Evolutionary conservation across 2,797 vertebrate genomes (phyloP).

Genomic region (Chiloscyllium punctatum): DNA sequence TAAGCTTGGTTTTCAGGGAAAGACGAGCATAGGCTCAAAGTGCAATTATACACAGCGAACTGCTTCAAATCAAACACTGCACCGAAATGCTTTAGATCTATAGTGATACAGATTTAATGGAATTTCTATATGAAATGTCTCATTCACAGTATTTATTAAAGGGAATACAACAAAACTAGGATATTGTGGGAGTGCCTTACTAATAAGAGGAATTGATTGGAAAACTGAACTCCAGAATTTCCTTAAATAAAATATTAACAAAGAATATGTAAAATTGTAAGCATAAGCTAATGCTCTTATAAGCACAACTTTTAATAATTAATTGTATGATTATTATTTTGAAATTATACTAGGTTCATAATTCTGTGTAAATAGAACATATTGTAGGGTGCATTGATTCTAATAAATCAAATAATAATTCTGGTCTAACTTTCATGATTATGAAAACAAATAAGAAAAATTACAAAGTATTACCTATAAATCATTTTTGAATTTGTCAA

Average conservation of each 20-base stretch:
- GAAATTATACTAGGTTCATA: not conserved
- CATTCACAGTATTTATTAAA: constrained; percentile 76
- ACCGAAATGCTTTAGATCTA: constrained; percentile 77
- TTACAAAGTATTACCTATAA: not conserved
- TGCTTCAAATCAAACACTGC: constrained; percentile 90
- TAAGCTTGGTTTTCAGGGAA: constrained; percentile 99
- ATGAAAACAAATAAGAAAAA: not conserved
- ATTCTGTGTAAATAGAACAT: not conserved
- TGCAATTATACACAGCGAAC: constrained; percentile 98
- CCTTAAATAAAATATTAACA: constrained; percentile 20
- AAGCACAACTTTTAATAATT: not conserved
- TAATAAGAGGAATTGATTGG: constrained; percentile 67
- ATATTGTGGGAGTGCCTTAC: constrained; percentile 51
- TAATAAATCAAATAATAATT: constrained; percentile 25
- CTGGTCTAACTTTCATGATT: not conserved
- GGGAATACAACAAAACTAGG: constrained; percentile 62
- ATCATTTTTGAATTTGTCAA: not conserved
- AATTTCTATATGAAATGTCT: constrained; percentile 76
- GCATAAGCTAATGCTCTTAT: not conserved
- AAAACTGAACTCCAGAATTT: constrained; percentile 66
- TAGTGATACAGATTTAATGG: constrained; percentile 82
- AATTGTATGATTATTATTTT: not conserved
- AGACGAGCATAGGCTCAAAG: constrained; percentile 95
- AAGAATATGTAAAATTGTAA: not conserved
- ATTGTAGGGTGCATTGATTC: not conserved